Base-by-base conservation (phyloP, 2,113 vertebrate genomes). In the Hemiprocne comata region DNA sequence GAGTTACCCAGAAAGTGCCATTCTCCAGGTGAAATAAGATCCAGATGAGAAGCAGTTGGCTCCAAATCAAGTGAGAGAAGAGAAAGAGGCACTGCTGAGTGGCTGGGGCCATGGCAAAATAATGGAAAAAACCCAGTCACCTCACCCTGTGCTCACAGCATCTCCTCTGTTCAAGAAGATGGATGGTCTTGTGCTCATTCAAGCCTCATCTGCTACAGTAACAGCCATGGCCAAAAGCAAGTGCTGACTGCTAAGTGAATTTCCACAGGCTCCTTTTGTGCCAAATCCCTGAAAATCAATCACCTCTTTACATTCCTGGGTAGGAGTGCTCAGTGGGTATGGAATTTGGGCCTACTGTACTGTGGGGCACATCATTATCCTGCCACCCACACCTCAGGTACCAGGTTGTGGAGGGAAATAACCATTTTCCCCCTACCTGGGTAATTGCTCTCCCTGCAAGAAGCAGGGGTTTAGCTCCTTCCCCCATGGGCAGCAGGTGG, bases 221-320 rank as follows among this genome's bases (percentile, higher is more conserved):
- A 66, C 57, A 92, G n/a, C 80, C 78, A 82, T 34, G 33, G 89
- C 74, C 83, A 82, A 90, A 90, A 90, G 1, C 66, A 72, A 94
- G 57, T 18, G 44, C 81, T 70, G 66, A 92, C 53, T 89, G 76
- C 86, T 78, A 79, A 96, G 57, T 92, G 78, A 75, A 96, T 96
- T 96, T 95, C 53, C 94, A 89, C 61, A 78, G 57, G 53, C 73
- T 92, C 17, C 15, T 78, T 65, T 31, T 12, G 66, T 79, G 61
- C 86, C 78, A 87, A 1, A 33, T 90, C 33, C 61, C 75, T 90
- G 75, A 23, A 86, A 86, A 83, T 26, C 67, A 90, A 73, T 26
- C 69, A 44, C 33, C 36, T 57, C 5, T 0, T 0, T 7, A 3
- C 17, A 25, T 36, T 44, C 31, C 3, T 5, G 29, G 72, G 12